Conservation (phyloP, 2,888 invertebrate genomes). For the Boloria selene region DNA sequence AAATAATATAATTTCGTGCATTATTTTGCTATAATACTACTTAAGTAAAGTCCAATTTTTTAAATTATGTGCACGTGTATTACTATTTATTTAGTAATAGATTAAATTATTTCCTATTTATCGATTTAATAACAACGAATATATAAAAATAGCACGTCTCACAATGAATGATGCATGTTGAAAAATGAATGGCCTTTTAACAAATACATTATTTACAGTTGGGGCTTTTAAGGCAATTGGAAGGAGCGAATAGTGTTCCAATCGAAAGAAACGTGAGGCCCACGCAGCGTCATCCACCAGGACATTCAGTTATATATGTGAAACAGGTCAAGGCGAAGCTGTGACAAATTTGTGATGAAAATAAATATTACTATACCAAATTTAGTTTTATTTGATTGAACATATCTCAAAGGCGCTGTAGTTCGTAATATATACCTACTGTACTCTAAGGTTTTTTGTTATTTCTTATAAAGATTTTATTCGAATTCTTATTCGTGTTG, state of each 20-base stretch:
- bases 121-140: no score
- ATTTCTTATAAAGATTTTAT: no score
- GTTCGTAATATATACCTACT: not conserved
- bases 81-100: no score
- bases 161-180: no score
- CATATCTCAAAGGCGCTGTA: not conserved
- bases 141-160: no score
- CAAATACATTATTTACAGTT: conserved; percentile 51
- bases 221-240: conserved; percentile 66
- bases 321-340: conserved; percentile 73
- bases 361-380: conserved; percentile 16
- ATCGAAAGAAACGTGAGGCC: conserved; percentile 77
- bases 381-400: conserved; percentile 8
- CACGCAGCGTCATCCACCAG: conserved; percentile 74
- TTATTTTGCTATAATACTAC: no score
- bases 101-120: no score
- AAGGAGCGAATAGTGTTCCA: conserved; percentile 65
- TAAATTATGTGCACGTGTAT: no score
- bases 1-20: no score
- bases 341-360: conserved; percentile 38
- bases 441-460: not conserved
- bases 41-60: no score
- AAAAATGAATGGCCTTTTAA: no score
- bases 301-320: conserved; percentile 76
- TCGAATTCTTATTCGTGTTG: no score